These are phyloP conservation scores for Lutraria rhynchaena DNA, from an alignment of 1,140 invertebrate genomes.

Conservation along the genomic window DNA sequence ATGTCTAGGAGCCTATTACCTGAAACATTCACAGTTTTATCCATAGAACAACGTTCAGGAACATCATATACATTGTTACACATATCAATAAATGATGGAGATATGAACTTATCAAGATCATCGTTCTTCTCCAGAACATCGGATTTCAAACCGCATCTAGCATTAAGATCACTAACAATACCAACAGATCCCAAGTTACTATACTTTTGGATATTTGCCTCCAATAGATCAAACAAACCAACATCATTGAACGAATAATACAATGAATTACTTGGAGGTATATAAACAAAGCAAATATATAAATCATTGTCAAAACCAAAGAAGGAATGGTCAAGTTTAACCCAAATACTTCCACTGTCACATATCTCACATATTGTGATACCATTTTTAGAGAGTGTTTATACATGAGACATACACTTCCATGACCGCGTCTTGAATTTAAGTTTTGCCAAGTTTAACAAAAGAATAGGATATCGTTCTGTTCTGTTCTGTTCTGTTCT, in stretches of 20 bases:
- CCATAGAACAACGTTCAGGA: background rate
- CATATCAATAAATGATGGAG: background rate
- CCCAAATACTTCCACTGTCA: background rate
- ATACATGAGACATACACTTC: background rate
- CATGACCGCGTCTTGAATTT: background rate
- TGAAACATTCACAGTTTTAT: constrained; percentile 3
- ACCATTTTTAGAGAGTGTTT: background rate
- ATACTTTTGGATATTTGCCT: constrained; percentile 3
- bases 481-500: no score
- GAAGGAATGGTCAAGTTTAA: no score
- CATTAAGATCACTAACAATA: background rate
- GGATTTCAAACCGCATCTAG: background rate
- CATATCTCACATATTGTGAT: no score
- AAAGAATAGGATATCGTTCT: background rate
- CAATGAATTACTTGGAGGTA: background rate
- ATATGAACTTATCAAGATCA: background rate
- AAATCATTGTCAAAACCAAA: background rate
- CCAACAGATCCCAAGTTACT: background rate
- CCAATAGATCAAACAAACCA: background rate
- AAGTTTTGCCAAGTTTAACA: constrained; percentile 22
- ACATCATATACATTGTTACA: background rate
- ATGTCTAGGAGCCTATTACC: background rate
- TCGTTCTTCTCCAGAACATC: background rate
- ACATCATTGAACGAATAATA: background rate
- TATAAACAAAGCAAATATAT: constrained; percentile 9